Conservation (phyloP, 2,888 invertebrate species). For the Pachydiplax longipennis region DNA sequence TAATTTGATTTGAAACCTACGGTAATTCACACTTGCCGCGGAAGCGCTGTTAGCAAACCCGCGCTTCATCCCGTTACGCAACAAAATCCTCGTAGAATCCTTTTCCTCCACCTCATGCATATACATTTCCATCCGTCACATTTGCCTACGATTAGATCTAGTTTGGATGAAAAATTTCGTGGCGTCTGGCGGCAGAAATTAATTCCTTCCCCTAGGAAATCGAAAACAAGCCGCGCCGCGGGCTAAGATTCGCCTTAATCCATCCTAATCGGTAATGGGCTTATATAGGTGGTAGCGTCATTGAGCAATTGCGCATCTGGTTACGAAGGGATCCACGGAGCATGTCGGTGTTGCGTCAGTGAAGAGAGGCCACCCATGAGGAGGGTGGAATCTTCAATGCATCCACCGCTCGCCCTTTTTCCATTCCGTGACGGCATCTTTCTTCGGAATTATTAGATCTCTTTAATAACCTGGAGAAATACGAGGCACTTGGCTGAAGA, state of each 20-base stretch:
- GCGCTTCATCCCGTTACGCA: too few relatives aligned
- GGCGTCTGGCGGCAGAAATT: too few relatives aligned
- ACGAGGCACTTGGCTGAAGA: not conserved
- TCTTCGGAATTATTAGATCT: not conserved
- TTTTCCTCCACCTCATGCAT: too few relatives aligned
- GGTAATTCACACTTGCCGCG: too few relatives aligned
- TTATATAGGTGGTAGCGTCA: not conserved
- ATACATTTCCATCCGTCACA: too few relatives aligned
- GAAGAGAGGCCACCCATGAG: not conserved
- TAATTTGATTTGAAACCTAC: too few relatives aligned
- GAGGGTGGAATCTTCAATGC: not conserved
- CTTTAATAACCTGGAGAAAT: not conserved
- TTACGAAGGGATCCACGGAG: not conserved
- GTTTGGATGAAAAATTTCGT: too few relatives aligned
- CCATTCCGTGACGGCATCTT: not conserved
- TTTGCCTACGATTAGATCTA: too few relatives aligned
- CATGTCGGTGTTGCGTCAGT: constrained; percentile 9
- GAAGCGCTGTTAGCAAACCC: too few relatives aligned
- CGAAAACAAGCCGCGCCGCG: not conserved
- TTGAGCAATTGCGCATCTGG: constrained; percentile 22
- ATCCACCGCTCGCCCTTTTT: not conserved
- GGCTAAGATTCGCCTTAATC: not conserved
- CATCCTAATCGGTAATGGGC: not conserved
- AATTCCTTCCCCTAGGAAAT: too few relatives aligned
- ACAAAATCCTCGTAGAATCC: too few relatives aligned